Base-by-base conservation (phyloP, 2,888 invertebrate species). In the Spodoptera exigua region DNA sequence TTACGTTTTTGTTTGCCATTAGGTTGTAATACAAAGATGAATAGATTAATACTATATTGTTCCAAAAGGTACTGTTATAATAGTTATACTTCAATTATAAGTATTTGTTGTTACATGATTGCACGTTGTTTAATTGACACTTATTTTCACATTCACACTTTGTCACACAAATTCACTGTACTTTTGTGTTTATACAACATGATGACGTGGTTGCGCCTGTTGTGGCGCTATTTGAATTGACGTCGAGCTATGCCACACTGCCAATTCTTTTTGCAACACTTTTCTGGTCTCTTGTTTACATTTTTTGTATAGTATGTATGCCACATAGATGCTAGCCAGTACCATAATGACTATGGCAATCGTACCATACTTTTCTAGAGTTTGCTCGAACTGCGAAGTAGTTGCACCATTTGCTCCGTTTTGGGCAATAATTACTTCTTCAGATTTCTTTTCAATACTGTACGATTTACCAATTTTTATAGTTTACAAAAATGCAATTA, bases 341-440 rank as follows among this genome's bases (percentile, higher is more conserved):
- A n/a, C n/a, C n/a, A 13, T 2, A 16, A 39, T 13, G 9, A 14
- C 9, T 39, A 14, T 10, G 13, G 37, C 37, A 10, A 43, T 3
- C 13, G 21, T 36, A 7, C 41, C 41, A 43, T n/a, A 43, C n/a
- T 27, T 21, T 27, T 43, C 11, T 1, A 43, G 1, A 3, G 40
- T 32, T 32, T 12, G 45, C 32, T 45, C 40, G 37, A 18, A 18
- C 12, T 41, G 16, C 16, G 40, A 18, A 17, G 16, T 41, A 3
- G 17, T 41, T 18, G 18, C 17, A 18, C 12, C 12, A 12, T 41
- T 41, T 13, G 40, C 40, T 41, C 40, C 16, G 18, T 16, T 41
- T 41, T 17, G 40, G 40, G 40, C 40, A 12, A 16, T 17, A 18
- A 18, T 41, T 41, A 45, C 14, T 55, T 64, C 59, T 60, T 55